Base-by-base conservation (phyloP, 2,113 vertebrate species). In the Gobiocypris rarus region DNA sequence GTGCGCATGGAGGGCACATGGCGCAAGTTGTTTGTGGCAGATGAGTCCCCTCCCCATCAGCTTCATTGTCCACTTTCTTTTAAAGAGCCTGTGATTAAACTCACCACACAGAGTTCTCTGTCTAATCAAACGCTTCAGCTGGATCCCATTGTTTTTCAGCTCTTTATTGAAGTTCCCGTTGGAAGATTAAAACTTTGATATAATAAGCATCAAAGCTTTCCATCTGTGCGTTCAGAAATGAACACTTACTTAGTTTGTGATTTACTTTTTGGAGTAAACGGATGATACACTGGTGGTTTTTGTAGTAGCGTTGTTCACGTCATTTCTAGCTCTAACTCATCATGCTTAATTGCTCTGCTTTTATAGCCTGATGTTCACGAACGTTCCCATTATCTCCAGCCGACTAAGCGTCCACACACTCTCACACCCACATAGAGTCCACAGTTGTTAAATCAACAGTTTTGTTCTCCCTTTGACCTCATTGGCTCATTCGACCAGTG, bases 391-490 rank as follows among this genome's bases (percentile, higher is more conserved):
- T 93, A 88, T 92, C 38, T 89, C 78, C 52, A 81, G 80, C 11
- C 26, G 50, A 24, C 69, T 73, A 50, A 81, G 50, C n/a, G 1
- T 50, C 26, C 52, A 24, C 31, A 28, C n/a, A 4, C 17, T 41
- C 76, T 63, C 3, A 84, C 63, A 71, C 75, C 70, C 45, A 10
- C n/a, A 43, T 54, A 71, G 83, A 13, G 71, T 69, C 85, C 83
- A 93, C 91, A 93, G 90, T 90, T 90, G 90, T 87, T 91, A 78
- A 89, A 90, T 90, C 91, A 94, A 93, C 92, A 92, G 91, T 89
- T 93, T 84, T 88, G 67, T 86, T 85, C 85, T 84, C 73, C 34
- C 84, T 87, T 80, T 86, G 84, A 84, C 77, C 79, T 86, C 84
- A 45, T 79, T 85, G 82, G 45, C 22, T 52, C 65, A 73, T 26